These are phyloP conservation scores for Parapsyche elsis DNA, from an alignment of 1,140 invertebrate genomes.

Conservation along the genomic window DNA sequence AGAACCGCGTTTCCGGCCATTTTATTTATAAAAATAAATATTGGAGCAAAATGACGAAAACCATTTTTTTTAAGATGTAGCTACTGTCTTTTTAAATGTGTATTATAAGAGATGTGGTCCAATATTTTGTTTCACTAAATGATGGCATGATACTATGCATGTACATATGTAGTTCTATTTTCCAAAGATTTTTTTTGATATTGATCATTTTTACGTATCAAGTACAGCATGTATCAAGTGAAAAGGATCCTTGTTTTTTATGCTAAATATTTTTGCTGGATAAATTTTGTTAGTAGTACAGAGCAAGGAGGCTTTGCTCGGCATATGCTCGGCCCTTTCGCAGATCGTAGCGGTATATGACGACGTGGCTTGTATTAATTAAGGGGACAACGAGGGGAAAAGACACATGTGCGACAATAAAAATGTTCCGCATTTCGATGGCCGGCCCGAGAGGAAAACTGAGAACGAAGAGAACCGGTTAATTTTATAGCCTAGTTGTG, in stretches of 20 bases:
- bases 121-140: too few relatives aligned
- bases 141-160: too few relatives aligned
- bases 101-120: too few relatives aligned
- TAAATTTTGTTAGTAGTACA: background rate
- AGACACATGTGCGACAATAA: constrained; percentile 45
- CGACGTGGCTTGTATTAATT: constrained; percentile 36
- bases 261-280: background rate
- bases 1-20: constrained; percentile 1
- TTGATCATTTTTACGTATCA: too few relatives aligned
- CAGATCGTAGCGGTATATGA: constrained; percentile 10
- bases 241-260: background rate
- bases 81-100: too few relatives aligned
- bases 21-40: background rate
- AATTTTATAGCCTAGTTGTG: constrained; percentile 57
- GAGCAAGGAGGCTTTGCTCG: background rate
- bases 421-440: constrained; percentile 54
- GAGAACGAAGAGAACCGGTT: constrained; percentile 52
- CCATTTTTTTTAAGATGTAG: too few relatives aligned
- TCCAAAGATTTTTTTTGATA: too few relatives aligned
- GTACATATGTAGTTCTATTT: too few relatives aligned
- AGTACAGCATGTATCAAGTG: background rate
- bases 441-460: constrained; percentile 37
- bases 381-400: constrained; percentile 28
- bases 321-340: background rate
- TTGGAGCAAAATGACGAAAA: background rate